phyloP scores from a whole-genome alignment of 2,888 invertebrate species.

The Lasioglossum lativentre region DNA sequence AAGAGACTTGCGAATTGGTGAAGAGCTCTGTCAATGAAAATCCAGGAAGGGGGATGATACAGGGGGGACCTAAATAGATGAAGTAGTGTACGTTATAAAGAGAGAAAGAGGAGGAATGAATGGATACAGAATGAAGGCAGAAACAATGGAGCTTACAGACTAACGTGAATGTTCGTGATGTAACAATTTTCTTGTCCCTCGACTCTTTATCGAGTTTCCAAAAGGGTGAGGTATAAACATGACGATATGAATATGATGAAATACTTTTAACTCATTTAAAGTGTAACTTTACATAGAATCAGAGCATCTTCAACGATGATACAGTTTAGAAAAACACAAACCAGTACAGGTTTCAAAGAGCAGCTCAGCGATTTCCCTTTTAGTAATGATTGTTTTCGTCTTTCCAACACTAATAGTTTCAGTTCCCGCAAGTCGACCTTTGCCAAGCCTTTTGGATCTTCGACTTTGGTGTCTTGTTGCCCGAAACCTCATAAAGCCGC shows the following conservation, averaged over 20 bases:
- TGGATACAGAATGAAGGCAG: neutral
- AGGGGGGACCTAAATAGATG: neutral
- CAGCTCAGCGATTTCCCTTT: constrained; percentile 66
- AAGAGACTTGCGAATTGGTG: neutral
- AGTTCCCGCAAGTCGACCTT: constrained; percentile 18
- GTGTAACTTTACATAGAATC: neutral
- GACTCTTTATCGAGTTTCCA: neutral
- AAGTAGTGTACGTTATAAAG: too few relatives aligned
- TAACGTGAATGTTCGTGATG: neutral
- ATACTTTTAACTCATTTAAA: neutral
- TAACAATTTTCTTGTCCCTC: neutral
- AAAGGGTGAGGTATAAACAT: neutral
- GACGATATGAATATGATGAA: neutral
- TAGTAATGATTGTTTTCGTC: constrained; percentile 41
- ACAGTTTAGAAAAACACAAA: constrained; percentile 56
- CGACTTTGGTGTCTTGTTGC: constrained; percentile 49
- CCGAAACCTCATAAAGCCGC: constrained; percentile 72
- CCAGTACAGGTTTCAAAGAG: constrained; percentile 76
- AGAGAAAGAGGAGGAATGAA: neutral
- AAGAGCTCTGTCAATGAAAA: neutral
- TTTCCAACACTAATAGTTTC: constrained; percentile 27
- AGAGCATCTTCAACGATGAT: neutral
- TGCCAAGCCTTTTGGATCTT: constrained; percentile 31
- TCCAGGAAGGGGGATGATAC: neutral
- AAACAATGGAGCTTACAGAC: neutral